Conservation (phyloP, 2,797 vertebrate genomes). For the Sebastolobus alascanus region DNA sequence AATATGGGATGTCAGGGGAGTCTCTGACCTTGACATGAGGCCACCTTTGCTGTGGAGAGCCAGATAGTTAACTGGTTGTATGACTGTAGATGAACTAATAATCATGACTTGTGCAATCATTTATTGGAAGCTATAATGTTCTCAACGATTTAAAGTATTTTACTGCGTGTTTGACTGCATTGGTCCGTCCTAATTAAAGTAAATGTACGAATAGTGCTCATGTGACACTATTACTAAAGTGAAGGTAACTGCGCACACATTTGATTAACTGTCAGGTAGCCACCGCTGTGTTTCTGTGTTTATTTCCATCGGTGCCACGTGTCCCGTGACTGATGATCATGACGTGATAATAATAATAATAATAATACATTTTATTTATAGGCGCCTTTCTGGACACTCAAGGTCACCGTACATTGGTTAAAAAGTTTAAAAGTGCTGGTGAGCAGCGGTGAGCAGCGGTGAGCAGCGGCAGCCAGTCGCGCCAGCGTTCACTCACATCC, state of each 20-base stretch:
- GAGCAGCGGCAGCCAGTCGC: no score
- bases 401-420: no score
- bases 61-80: neutral
- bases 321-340: neutral
- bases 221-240: neutral
- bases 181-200: neutral
- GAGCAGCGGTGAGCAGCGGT: no score
- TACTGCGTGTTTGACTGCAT: neutral
- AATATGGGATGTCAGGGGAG: neutral
- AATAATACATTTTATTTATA: no score
- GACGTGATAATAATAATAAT: no score
- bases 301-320: neutral
- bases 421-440: no score
- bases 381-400: no score
- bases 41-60: neutral
- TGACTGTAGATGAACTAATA: neutral
- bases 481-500: no score
- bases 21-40: conserved; percentile 8
- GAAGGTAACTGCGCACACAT: neutral
- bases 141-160: neutral
- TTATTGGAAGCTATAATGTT: neutral
- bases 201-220: neutral
- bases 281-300: neutral
- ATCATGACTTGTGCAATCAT: neutral
- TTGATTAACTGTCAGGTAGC: neutral